Percentiles rank a stretch among this genome's conserved stretches.
These are phyloP conservation scores for Neosilurus mollespiculum DNA, from an alignment of 2,797 vertebrate genomes.

Conservation along the genomic window DNA sequence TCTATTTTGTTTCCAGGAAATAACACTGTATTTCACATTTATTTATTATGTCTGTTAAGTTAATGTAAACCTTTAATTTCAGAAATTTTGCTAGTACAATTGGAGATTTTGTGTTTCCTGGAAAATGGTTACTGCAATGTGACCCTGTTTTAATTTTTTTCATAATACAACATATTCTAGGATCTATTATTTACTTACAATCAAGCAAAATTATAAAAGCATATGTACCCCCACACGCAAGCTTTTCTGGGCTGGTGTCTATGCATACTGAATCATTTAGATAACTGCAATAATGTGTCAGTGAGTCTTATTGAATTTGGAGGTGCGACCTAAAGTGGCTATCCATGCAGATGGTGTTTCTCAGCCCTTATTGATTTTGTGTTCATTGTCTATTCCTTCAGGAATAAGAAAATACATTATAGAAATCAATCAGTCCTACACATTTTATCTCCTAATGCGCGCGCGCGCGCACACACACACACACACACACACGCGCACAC, in stretches of 20 bases:
- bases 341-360: conserved; percentile 38
- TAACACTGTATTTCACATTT: too few relatives aligned
- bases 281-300: conserved; percentile 53
- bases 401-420: conserved; percentile 55
- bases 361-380: conserved; percentile 51
- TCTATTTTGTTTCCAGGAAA: too few relatives aligned
- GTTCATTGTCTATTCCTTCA: conserved; percentile 54
- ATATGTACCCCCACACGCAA: background rate
- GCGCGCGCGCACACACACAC: conserved; percentile 13
- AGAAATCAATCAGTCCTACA: conserved; percentile 52
- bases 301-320: conserved; percentile 52
- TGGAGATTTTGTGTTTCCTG: too few relatives aligned
- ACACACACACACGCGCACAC: background rate
- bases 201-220: too few relatives aligned
- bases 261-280: conserved; percentile 39
- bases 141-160: too few relatives aligned
- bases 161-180: too few relatives aligned
- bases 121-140: too few relatives aligned
- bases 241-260: conserved; percentile 10
- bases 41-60: too few relatives aligned
- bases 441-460: conserved; percentile 45
- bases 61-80: too few relatives aligned
- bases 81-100: too few relatives aligned
- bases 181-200: too few relatives aligned
- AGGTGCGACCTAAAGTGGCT: conserved; percentile 36